Conservation (phyloP, 2,888 invertebrate genomes). For the Phorcus lineatus region DNA sequence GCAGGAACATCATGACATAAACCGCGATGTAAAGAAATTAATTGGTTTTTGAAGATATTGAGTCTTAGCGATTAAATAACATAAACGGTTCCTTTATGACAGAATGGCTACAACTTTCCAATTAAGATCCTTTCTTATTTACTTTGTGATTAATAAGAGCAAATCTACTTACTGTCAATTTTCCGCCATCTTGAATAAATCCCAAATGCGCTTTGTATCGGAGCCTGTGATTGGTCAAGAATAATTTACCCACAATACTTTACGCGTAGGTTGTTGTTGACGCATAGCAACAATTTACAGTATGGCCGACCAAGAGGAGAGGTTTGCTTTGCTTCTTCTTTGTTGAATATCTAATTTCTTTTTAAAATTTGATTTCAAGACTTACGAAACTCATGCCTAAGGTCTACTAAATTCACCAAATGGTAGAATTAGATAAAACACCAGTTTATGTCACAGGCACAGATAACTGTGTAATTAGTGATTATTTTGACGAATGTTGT, state of each 20-base stretch:
- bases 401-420: background rate
- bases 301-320: slow-evolving; percentile 59
- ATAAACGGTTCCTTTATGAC: too few relatives aligned
- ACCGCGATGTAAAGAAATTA: too few relatives aligned
- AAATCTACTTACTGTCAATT: background rate
- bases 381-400: background rate
- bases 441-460: background rate
- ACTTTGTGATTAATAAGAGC: too few relatives aligned
- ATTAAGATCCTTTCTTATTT: too few relatives aligned
- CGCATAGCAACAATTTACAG: slow-evolving; percentile 64
- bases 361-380: background rate
- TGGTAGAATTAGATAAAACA: background rate
- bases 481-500: too few relatives aligned
- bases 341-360: too few relatives aligned
- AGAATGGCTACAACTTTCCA: too few relatives aligned
- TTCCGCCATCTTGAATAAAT: slow-evolving; percentile 3
- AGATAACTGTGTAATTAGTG: too few relatives aligned
- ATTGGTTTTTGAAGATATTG: too few relatives aligned
- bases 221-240: background rate
- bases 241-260: slow-evolving; percentile 44
- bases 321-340: background rate
- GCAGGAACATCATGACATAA: too few relatives aligned
- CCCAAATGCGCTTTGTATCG: background rate
- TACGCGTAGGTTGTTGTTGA: slow-evolving; percentile 49
- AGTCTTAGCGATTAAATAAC: too few relatives aligned